Base-by-base conservation (phyloP, 2,797 vertebrate species). In the Clarias pachynema region DNA sequence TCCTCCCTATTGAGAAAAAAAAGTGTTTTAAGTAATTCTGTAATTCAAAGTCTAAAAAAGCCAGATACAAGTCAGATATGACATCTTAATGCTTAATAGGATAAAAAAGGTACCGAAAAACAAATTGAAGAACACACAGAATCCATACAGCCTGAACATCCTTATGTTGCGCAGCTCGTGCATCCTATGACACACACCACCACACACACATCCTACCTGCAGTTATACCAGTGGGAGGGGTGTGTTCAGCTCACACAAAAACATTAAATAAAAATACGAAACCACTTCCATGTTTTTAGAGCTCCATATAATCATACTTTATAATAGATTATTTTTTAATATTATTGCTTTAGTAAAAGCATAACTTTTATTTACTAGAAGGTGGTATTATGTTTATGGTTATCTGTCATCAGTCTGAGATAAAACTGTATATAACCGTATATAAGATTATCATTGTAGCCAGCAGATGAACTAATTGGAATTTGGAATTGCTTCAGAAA, bases 51-150 rank as follows among this genome's bases (percentile, higher is more conserved):
- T 62, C 22, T 14, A 37, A 26, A 16, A 12, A 79, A 63, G 40
- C 14, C 34, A 62, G 63, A 37, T 2, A 79, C 2, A 65, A 63
- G 49, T 49, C 1, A 80, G 49, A 80, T 4, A 20, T 62, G 14
- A 79, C 9, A 66, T 75, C 8, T 63, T 29, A 44, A 44, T 16
- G 9, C 0, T 0, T 2, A 29, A 44, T 10, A 16, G 20, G 7
- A 4, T 49, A 2, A 9, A 15, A 70, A 59, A 82, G 3, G 1
- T 82, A 72, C 81, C 66, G 40, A 70, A 82, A 72, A 60, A 60
- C 49, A 82, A 62, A 73, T 10, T 60, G 68, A 72, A 59, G 56
- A 72, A 44, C 14, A 82, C 18, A 60, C 8, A 82, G 56, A 82
- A 26, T 37, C 14, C 44, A 81, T 22, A 56, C n/a, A 49, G 29